Conservation (phyloP, 2,113 vertebrate genomes). For the Sakesphorus luctuosus region DNA sequence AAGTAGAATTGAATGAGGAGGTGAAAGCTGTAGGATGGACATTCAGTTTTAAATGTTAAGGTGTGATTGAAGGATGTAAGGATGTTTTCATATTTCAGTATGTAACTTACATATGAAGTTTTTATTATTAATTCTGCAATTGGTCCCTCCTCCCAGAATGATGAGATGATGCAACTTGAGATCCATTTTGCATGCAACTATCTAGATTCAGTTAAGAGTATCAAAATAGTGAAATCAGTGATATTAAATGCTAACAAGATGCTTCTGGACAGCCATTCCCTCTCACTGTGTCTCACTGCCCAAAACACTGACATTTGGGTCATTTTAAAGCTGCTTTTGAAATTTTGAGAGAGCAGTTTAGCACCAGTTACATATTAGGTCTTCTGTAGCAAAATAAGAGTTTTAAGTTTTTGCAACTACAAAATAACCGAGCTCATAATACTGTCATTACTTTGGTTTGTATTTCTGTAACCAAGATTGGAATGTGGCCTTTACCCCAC, state of each 20-base stretch:
- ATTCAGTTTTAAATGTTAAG: neutral
- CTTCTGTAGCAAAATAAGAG: neutral
- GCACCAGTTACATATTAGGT: neutral
- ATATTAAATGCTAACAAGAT: neutral
- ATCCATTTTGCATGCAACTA: neutral
- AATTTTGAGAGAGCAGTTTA: neutral
- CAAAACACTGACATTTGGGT: neutral
- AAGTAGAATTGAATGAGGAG: neutral
- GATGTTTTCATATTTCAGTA: neutral
- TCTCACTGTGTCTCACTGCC: neutral
- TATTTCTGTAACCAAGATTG: slow-evolving; percentile 20
- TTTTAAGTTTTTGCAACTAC: neutral
- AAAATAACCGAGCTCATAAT: neutral
- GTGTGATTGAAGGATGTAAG: neutral
- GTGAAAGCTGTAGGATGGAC: neutral
- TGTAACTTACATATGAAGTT: neutral
- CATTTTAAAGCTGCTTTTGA: neutral
- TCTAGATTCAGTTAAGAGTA: neutral
- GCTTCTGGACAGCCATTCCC: neutral
- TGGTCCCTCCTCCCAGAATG: neutral
- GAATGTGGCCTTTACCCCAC: slow-evolving; percentile 40
- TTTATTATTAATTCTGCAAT: neutral
- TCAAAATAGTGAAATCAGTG: neutral
- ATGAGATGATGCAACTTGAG: neutral
- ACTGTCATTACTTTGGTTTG: slow-evolving; percentile 14